Evolutionary conservation across 2,797 vertebrate genomes (phyloP).

Genomic region (Siniperca scherzeri): DNA sequence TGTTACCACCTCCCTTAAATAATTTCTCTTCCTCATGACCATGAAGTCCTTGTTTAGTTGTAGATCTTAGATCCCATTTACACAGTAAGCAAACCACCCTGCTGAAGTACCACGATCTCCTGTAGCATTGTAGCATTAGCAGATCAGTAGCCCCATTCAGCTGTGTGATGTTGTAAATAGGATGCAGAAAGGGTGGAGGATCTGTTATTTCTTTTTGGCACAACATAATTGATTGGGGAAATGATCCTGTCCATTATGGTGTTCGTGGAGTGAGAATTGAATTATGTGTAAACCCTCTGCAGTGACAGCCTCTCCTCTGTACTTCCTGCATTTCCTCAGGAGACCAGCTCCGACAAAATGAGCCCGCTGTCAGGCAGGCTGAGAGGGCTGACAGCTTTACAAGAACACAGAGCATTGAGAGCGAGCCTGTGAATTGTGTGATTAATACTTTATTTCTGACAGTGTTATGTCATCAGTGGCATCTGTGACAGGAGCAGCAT

Average conservation of each 20-base stretch:
- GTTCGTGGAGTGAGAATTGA: slow-evolving; percentile 54
- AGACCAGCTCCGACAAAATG: slow-evolving; percentile 47
- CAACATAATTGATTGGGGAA: slow-evolving; percentile 29
- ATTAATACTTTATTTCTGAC: slow-evolving; percentile 65
- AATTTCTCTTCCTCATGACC: neutral
- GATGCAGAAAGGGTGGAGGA: slow-evolving; percentile 16
- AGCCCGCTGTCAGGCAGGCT: slow-evolving; percentile 36
- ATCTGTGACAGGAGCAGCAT: slow-evolving; percentile 61
- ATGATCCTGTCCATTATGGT: slow-evolving; percentile 36
- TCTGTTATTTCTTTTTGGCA: slow-evolving; percentile 27
- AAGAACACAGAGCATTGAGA: slow-evolving; percentile 58
- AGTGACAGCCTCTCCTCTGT: slow-evolving; percentile 16
- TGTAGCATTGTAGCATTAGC: neutral
- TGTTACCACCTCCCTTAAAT: neutral
- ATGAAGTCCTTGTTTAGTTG: neutral
- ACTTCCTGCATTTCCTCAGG: slow-evolving; percentile 58
- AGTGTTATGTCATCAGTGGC: slow-evolving; percentile 69
- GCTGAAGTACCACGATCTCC: slow-evolving; percentile 2
- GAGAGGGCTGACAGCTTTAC: slow-evolving; percentile 62
- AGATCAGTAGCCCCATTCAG: slow-evolving; percentile 11
- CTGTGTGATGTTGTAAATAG: slow-evolving; percentile 40
- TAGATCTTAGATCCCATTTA: neutral
- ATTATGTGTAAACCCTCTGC: slow-evolving; percentile 47
- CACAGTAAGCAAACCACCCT: neutral
- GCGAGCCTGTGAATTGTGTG: slow-evolving; percentile 57